phyloP scores from a whole-genome alignment of 2,113 vertebrate species.

The Trogon melanurus region DNA sequence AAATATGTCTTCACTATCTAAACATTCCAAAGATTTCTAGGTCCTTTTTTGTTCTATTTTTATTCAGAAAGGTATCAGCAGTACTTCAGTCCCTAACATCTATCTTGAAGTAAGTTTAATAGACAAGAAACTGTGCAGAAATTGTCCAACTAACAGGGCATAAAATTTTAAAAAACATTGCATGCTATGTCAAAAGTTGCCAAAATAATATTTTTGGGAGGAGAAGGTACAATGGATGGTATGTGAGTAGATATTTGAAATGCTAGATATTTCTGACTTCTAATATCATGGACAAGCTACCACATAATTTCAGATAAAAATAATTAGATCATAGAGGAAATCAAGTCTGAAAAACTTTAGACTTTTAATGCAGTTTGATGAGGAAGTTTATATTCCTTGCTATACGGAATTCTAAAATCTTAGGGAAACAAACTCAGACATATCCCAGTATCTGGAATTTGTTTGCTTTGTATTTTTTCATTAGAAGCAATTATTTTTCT shows the following conservation, averaged over 20 bases:
- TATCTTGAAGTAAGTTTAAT: neutral
- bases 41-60: neutral
- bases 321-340: neutral
- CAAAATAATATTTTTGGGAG: neutral
- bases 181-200: neutral
- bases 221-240: neutral
- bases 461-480: slow-evolving; percentile 24
- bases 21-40: neutral
- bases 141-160: neutral
- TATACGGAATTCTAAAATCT: neutral
- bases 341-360: neutral
- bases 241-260: neutral
- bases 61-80: neutral
- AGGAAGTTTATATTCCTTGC: neutral
- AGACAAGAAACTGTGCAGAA: neutral
- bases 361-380: neutral
- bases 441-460: neutral
- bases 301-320: neutral
- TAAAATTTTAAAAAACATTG: neutral
- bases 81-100: neutral
- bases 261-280: neutral
- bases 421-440: neutral
- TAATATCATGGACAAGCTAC: neutral
- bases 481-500: slow-evolving; percentile 39
- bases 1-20: neutral